These are phyloP conservation scores for Loripinus fragilis DNA, from an alignment of 2,888 invertebrate species.

Conservation along the genomic window DNA sequence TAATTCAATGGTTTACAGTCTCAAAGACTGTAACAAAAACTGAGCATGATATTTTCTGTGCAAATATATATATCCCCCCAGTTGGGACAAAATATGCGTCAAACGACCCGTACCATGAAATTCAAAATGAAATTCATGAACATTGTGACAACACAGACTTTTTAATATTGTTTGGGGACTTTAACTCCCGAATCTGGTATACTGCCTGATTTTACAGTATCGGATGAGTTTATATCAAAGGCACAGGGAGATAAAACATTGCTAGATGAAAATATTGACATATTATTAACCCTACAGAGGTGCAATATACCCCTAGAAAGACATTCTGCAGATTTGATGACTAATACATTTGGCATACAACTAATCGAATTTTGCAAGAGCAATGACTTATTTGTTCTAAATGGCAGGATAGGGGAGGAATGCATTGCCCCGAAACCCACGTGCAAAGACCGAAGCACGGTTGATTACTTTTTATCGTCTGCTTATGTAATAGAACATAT, in stretches of 20 bases:
- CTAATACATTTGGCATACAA: conserved; percentile 11
- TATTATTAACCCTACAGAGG: background rate
- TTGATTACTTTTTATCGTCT: conserved; percentile 12
- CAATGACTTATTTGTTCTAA: conserved; percentile 20
- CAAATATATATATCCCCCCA: conserved; percentile 2
- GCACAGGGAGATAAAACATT: background rate
- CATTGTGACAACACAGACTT: background rate
- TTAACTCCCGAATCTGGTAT: conserved; percentile 10
- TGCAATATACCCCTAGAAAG: conserved; percentile 1
- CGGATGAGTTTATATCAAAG: conserved; percentile 9
- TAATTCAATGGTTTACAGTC: background rate
- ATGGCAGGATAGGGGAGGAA: conserved; percentile 2
- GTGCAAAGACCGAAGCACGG: conserved; percentile 12
- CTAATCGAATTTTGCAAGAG: conserved; percentile 14
- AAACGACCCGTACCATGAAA: background rate
- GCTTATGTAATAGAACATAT: conserved; percentile 3
- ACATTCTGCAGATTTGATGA: conserved; percentile 1
- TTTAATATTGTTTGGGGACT: conserved; percentile 14
- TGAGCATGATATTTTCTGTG: background rate
- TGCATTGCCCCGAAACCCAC: background rate
- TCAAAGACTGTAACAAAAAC: background rate
- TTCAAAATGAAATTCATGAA: background rate
- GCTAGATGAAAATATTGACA: background rate
- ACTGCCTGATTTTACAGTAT: background rate
- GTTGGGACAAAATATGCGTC: background rate